These are phyloP conservation scores for Syncerus caffer DNA, from an alignment of 2,797 vertebrate genomes.

Conservation along the genomic window DNA sequence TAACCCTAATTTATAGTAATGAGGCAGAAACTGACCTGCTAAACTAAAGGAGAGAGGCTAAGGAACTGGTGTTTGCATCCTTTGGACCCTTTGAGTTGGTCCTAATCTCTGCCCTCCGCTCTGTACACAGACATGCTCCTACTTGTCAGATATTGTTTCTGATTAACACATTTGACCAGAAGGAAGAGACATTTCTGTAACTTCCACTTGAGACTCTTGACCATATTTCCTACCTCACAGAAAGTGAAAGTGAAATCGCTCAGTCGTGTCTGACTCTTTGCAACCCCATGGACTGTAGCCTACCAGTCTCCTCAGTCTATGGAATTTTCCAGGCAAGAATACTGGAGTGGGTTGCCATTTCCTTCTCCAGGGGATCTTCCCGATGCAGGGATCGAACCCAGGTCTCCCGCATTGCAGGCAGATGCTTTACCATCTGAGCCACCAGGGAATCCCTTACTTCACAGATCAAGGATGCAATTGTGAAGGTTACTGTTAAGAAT, in stretches of 20 bases:
- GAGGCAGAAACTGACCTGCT: neutral
- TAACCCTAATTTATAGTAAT: neutral
- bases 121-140: neutral
- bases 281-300: no score
- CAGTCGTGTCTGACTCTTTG: no score
- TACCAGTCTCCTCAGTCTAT: no score
- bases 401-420: no score
- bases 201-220: neutral
- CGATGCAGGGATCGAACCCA: accelerated
- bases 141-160: neutral
- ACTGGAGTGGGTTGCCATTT: no score
- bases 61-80: neutral
- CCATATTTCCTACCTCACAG: neutral
- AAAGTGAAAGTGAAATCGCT: no score
- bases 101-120: neutral
- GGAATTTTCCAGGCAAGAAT: no score
- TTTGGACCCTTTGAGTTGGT: neutral
- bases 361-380: no score
- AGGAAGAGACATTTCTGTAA: neutral
- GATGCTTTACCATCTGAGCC: no score
- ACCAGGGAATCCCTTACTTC: neutral
- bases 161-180: neutral
- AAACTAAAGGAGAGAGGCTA: neutral
- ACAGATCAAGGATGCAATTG: neutral
- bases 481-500: neutral